phyloP scores from a whole-genome alignment of 1,140 invertebrate species.

The Delia radicum region DNA sequence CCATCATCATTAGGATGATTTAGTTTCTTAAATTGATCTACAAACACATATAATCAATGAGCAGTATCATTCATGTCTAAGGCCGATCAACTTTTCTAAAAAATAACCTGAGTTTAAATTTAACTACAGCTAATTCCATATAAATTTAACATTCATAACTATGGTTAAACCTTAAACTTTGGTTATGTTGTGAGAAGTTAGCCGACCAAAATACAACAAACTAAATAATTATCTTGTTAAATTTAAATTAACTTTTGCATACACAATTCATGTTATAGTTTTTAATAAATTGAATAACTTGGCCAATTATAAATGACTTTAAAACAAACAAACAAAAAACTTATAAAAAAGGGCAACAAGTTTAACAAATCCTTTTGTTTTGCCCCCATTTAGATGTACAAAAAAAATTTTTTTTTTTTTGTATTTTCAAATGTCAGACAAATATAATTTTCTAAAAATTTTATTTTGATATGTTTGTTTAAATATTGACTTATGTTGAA shows the following conservation, averaged over 20 bases:
- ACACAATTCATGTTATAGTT: too few relatives aligned
- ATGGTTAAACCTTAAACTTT: too few relatives aligned
- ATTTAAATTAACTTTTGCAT: too few relatives aligned
- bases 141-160: too few relatives aligned
- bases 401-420: not conserved
- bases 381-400: not conserved
- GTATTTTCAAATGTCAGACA: not conserved
- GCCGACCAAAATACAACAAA: too few relatives aligned
- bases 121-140: too few relatives aligned
- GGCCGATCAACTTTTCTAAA: too few relatives aligned
- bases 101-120: too few relatives aligned
- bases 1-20: not conserved
- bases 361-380: not conserved
- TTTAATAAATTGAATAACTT: not conserved
- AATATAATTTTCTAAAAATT: not conserved
- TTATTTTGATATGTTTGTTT: not conserved
- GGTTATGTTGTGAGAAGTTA: too few relatives aligned
- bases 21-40: not conserved
- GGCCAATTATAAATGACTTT: not conserved
- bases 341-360: not conserved
- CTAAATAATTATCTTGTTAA: too few relatives aligned
- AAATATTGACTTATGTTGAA: not conserved
- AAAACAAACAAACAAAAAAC: too few relatives aligned
- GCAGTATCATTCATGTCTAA: too few relatives aligned
- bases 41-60: not conserved